These are phyloP conservation scores for Conus betulinus DNA, from an alignment of 1,140 invertebrate species.

Conservation along the genomic window DNA sequence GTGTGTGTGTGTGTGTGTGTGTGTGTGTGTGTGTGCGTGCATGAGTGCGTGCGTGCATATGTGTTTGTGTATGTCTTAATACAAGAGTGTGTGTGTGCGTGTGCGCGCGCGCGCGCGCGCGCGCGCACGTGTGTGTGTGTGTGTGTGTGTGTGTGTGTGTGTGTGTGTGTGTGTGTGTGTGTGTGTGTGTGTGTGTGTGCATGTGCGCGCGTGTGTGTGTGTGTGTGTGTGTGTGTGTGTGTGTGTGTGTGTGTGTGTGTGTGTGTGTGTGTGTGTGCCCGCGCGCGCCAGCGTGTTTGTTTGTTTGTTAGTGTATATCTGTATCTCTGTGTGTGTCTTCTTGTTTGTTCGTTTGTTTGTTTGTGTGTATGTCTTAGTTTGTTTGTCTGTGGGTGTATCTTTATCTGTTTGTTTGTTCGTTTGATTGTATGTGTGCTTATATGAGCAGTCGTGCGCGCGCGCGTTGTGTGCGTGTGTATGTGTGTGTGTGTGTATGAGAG, in stretches of 20 bases:
- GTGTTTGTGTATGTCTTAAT: no score
- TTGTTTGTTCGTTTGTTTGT: constrained; percentile 2
- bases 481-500: constrained; percentile 10
- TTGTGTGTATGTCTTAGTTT: not conserved
- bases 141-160: constrained; percentile 14
- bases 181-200: not conserved
- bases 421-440: not conserved
- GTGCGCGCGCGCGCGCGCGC: no score
- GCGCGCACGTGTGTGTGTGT: not conserved
- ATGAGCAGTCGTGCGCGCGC: no score
- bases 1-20: no score
- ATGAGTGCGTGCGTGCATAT: no score
- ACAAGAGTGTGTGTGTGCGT: no score
- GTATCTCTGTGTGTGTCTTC: not conserved
- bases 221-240: not conserved
- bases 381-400: constrained; percentile 6
- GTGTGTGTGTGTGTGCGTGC: no score
- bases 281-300: not conserved
- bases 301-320: not conserved
- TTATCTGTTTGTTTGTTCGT: not conserved
- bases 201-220: not conserved
- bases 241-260: not conserved
- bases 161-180: constrained; percentile 1
- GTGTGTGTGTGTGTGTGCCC: not conserved
- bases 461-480: no score